Base-by-base conservation (phyloP, 2,797 vertebrate genomes). In the Etheostoma perlongum region DNA sequence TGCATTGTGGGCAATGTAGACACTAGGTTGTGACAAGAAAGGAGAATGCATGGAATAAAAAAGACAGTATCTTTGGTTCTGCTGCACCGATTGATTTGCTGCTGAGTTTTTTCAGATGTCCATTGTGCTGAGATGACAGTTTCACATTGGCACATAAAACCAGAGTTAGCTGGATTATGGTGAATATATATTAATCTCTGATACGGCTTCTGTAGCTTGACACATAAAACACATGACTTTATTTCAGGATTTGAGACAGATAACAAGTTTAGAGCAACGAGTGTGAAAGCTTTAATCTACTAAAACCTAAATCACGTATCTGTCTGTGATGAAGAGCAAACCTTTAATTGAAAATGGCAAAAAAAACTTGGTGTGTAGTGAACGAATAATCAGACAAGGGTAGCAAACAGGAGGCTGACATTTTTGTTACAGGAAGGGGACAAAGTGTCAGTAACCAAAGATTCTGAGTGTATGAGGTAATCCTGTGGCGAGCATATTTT, bases 401-500 rank as follows among this genome's bases (percentile, higher is more conserved):
- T 0, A 60, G 25, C 30, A 64, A 75, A 84, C 66, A 66, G 57
- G n/a, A 73, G 48, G 65, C 25, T 14, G 18, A n/a, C 19, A n/a
- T 62, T 59, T 75, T 74, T 64, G 46, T 44, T 59, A 54, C 47
- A 75, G 65, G 30, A 72, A 66, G 23, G 23, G 44, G 60, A 80
- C 64, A 76, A 67, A 76, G 61, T 79, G 70, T 75, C 53, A 67
- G 85, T 77, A 81, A 82, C 80, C 76, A 81, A 58, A 85, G 82
- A 86, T 74, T 77, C 60, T 47, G 62, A 47, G 60, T 57, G 72
- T 33, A 88, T 91, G 90, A 93, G 87, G 87, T 92, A 87, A 91
- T 92, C 83, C 79, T 74, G 89, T 53, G 23, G 75, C 15, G 36
- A 73, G 83, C 86, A 90, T 88, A 87, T 84, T 92, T 91, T 77